phyloP scores from a whole-genome alignment of 2,888 invertebrate genomes.

The Epirrhoe tristata region DNA sequence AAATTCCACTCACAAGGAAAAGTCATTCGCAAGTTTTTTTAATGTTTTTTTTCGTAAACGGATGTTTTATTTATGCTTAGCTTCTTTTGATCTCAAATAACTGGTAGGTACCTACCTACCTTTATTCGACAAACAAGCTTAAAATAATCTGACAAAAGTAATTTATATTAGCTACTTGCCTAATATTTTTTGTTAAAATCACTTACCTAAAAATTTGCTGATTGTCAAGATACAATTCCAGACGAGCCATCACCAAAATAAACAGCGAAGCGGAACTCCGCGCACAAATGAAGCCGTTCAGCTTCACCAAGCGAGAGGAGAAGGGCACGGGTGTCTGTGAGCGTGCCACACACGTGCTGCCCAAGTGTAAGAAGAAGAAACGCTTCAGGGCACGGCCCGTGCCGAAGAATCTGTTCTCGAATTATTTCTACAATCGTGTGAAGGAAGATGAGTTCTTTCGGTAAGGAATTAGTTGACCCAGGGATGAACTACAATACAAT shows the following conservation, averaged over 20 bases:
- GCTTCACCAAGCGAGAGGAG: conserved; percentile 86
- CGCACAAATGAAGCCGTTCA: conserved; percentile 88
- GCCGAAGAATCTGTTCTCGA: conserved; percentile 89
- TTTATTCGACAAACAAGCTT: too few relatives aligned
- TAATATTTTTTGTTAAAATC: too few relatives aligned
- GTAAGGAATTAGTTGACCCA: conserved; percentile 58
- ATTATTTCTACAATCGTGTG: conserved; percentile 89
- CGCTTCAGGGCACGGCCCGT: conserved; percentile 88
- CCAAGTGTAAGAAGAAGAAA: conserved; percentile 78
- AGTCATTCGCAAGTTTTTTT: neutral
- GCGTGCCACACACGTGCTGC: conserved; percentile 61
- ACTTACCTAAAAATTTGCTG: too few relatives aligned
- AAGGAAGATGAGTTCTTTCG: conserved; percentile 90
- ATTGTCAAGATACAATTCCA: conserved; percentile 46
- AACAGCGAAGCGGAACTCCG: conserved; percentile 86
- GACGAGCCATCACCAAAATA: conserved; percentile 85
- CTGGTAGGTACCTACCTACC: too few relatives aligned
- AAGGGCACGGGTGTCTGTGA: conserved; percentile 75
- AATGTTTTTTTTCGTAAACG: too few relatives aligned
- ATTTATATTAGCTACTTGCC: too few relatives aligned
- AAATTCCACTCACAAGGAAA: neutral
- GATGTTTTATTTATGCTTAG: too few relatives aligned
- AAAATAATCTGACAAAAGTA: too few relatives aligned
- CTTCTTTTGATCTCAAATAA: too few relatives aligned
- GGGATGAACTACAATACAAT: too few relatives aligned